Conservation (phyloP, 2,888 invertebrate species). For the Homarus gammarus region DNA sequence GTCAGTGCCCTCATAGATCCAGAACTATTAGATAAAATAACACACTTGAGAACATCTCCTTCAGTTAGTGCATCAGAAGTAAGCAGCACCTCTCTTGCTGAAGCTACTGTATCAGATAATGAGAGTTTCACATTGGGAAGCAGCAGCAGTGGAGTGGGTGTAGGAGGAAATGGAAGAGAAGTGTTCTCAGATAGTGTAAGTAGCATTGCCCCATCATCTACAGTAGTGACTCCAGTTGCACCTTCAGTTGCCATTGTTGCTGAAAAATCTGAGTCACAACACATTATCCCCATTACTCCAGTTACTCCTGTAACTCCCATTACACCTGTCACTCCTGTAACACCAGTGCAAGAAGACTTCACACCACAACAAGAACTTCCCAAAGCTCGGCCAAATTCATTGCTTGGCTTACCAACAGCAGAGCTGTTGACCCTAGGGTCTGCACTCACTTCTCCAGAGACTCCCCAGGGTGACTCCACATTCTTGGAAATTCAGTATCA, state of each 20-base stretch:
- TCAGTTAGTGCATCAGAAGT: slow-evolving; percentile 76
- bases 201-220: slow-evolving; percentile 37
- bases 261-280: slow-evolving; percentile 20
- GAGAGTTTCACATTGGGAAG: slow-evolving; percentile 77
- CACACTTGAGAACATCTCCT: slow-evolving; percentile 69
- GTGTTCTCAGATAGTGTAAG: slow-evolving; percentile 44
- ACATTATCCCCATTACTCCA: neutral
- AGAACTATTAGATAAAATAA: slow-evolving; percentile 74
- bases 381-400: slow-evolving; percentile 63
- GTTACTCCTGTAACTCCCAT: slow-evolving; percentile 44
- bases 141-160: slow-evolving; percentile 54
- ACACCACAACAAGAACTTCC: slow-evolving; percentile 59
- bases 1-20: slow-evolving; percentile 74
- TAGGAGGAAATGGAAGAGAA: slow-evolving; percentile 31
- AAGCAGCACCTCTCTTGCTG: slow-evolving; percentile 77
- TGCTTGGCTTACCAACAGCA: slow-evolving; percentile 63
- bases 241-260: slow-evolving; percentile 53
- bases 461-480: slow-evolving; percentile 75
- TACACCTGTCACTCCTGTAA: slow-evolving; percentile 31
- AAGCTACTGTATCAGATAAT: slow-evolving; percentile 78
- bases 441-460: slow-evolving; percentile 72
- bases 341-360: slow-evolving; percentile 58
- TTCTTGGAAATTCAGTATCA: slow-evolving; percentile 75
- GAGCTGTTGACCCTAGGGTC: slow-evolving; percentile 64
- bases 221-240: slow-evolving; percentile 29